Evolutionary conservation across 2,888 invertebrate genomes (phyloP).

Genomic region (Agriopis marginaria): DNA sequence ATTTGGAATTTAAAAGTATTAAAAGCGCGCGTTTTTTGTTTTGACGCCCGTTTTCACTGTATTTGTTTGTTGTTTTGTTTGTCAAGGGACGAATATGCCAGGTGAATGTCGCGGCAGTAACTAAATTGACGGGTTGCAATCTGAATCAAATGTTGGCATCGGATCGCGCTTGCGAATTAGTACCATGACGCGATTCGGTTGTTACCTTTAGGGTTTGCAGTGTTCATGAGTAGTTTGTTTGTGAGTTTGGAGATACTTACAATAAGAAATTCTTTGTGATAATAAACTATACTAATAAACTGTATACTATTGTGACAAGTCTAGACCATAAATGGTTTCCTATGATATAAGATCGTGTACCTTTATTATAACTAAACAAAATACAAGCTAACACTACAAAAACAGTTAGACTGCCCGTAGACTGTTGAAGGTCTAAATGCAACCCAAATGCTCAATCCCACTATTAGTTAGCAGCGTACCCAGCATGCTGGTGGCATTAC

Average conservation of each 20-base stretch:
- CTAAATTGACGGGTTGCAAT: conserved; percentile 76
- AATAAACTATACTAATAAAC: neutral
- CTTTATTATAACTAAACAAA: no score
- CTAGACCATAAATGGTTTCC: neutral
- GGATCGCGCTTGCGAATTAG: conserved; percentile 64
- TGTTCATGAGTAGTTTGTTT: neutral
- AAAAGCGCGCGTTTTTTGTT: conserved; percentile 4
- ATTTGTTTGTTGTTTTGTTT: conserved; percentile 49
- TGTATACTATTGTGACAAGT: neutral
- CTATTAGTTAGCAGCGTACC: no score
- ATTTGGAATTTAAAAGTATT: conserved; percentile 14
- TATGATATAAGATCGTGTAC: no score
- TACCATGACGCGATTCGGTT: conserved; percentile 63
- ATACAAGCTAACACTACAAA: no score
- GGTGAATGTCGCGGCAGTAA: conserved; percentile 67
- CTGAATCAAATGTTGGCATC: conserved; percentile 77
- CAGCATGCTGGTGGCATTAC: no score
- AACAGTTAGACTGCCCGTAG: no score
- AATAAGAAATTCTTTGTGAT: neutral
- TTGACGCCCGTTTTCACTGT: conserved; percentile 17
- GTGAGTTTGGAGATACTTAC: neutral
- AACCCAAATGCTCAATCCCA: no score
- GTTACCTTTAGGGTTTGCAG: conserved; percentile 54
- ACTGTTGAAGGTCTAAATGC: no score
- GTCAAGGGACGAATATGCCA: conserved; percentile 45